phyloP scores from a whole-genome alignment of 2,797 vertebrate species.

The Arrhamphus sclerolepis region DNA sequence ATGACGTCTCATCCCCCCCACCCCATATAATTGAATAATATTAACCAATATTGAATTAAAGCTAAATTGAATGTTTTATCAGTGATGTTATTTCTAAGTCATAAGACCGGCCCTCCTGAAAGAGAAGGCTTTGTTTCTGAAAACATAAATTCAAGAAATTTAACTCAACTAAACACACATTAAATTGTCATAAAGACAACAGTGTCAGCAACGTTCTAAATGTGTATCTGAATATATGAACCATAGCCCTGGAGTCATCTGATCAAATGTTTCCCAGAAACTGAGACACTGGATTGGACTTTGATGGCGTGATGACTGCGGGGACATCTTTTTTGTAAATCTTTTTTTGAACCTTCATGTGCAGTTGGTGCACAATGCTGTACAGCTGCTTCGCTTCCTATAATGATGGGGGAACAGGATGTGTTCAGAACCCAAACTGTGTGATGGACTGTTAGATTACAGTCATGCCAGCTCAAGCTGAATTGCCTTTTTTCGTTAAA shows the following conservation, averaged over 20 bases:
- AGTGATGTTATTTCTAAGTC: neutral
- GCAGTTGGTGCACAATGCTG: conserved; percentile 7
- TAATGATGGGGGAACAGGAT: neutral
- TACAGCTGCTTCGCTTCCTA: conserved; percentile 38
- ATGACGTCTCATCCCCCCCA: neutral
- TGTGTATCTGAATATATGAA: conserved; percentile 2
- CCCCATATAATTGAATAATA: neutral
- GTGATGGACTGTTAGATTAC: conserved; percentile 24
- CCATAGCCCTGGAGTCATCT: neutral
- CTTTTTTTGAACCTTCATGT: no score
- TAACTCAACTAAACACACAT: conserved; percentile 10
- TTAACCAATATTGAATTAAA: conserved; percentile 8
- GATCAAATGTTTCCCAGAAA: conserved; percentile 15
- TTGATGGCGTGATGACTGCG: conserved; percentile 14
- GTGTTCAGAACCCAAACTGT: conserved; percentile 26
- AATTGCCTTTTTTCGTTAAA: conserved; percentile 24
- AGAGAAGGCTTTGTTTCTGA: conserved; percentile 8
- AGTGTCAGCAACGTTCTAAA: conserved; percentile 15
- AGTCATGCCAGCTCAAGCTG: conserved; percentile 21
- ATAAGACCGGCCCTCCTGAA: conserved; percentile 5
- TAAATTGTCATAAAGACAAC: conserved; percentile 20
- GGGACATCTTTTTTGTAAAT: conserved; percentile 11
- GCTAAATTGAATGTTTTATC: conserved; percentile 7
- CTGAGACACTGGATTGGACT: neutral
- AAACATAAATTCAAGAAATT: conserved; percentile 18